phyloP scores from a whole-genome alignment of 2,113 vertebrate genomes.

The Xenopus borealis region DNA sequence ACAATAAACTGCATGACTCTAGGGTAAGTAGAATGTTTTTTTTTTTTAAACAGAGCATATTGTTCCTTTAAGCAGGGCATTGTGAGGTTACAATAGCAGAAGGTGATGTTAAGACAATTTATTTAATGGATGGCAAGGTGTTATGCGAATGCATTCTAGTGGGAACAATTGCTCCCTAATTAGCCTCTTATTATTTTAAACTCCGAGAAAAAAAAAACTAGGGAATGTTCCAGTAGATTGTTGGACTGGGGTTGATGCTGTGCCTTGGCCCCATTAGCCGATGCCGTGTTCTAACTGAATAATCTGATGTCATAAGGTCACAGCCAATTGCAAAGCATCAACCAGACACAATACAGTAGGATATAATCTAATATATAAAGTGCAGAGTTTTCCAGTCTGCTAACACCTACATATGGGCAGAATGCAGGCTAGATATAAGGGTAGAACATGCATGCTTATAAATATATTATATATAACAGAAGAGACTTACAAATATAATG shows the following conservation, averaged over 20 bases:
- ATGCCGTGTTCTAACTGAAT: not conserved
- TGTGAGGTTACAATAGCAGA: too few relatives aligned
- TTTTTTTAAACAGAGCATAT: too few relatives aligned
- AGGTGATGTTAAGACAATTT: not conserved
- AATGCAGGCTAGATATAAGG: too few relatives aligned
- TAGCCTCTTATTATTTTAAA: conserved; percentile 2
- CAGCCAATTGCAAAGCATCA: not conserved
- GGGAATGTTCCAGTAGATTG: not conserved
- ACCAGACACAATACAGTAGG: not conserved
- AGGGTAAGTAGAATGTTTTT: too few relatives aligned
- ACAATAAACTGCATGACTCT: too few relatives aligned
- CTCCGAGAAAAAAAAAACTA: not conserved
- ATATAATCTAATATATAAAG: not conserved
- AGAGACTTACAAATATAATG: too few relatives aligned
- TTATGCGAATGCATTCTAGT: not conserved
- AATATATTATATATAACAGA: too few relatives aligned
- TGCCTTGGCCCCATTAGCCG: not conserved
- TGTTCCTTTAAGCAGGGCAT: too few relatives aligned
- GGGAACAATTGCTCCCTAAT: not conserved
- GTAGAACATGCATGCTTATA: too few relatives aligned
- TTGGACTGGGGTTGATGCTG: not conserved
- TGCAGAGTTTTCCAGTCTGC: too few relatives aligned
- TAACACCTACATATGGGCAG: too few relatives aligned
- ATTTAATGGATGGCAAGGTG: not conserved
- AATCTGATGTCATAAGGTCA: not conserved